Evolutionary conservation across 2,797 vertebrate species (phyloP).

Genomic region (Scolopax rusticola): DNA sequence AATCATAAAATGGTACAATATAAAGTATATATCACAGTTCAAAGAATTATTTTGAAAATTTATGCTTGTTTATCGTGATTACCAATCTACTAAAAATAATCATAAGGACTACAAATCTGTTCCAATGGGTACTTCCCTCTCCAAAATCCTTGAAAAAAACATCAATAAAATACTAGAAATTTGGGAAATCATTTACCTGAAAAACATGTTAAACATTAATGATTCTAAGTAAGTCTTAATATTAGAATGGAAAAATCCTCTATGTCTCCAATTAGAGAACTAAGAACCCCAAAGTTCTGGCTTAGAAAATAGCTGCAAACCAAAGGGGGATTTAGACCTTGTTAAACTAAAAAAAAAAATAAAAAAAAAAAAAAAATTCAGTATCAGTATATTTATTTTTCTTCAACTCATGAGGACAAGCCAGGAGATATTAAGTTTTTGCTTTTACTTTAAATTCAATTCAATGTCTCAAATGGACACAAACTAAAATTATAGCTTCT

Average conservation of each 20-base stretch:
- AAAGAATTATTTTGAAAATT: not conserved
- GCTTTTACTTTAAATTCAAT: slow-evolving; percentile 17
- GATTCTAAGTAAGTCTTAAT: not conserved
- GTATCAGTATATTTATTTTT: not conserved
- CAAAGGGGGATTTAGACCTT: not conserved
- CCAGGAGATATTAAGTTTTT: not conserved
- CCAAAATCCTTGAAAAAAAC: not conserved
- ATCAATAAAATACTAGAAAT: not conserved
- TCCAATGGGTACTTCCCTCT: not conserved
- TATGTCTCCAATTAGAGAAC: not conserved
- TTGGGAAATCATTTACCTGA: not conserved
- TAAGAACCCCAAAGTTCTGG: not conserved
- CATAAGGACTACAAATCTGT: not conserved
- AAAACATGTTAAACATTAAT: not conserved
- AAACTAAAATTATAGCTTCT: slow-evolving; percentile 19
- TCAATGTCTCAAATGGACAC: not conserved
- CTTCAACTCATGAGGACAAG: slow-evolving; percentile 1
- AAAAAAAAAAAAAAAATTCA: not conserved
- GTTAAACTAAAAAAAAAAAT: not conserved
- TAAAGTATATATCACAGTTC: not conserved
- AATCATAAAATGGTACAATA: not conserved
- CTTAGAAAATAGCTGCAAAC: not conserved
- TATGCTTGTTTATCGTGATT: not conserved
- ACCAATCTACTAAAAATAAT: not conserved
- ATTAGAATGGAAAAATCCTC: not conserved